Percentiles rank a stretch among this genome's conserved stretches.
Evolutionary conservation across 2,113 vertebrate genomes (phyloP).

Genomic region (Otocyon megalotis): DNA sequence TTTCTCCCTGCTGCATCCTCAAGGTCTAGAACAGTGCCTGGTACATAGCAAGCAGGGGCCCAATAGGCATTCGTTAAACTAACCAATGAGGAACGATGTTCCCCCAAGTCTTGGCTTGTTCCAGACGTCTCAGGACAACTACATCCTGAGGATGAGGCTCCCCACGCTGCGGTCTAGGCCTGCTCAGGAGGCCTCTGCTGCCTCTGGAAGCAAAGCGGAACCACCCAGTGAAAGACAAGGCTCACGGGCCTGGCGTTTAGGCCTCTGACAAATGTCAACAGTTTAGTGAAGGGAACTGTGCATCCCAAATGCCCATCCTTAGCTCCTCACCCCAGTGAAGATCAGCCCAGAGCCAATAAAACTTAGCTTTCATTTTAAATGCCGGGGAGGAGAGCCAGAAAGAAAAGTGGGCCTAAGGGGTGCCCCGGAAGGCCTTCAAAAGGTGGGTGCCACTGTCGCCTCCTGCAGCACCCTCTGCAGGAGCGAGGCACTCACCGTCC

Average conservation of each 20-base stretch:
- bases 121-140: not conserved
- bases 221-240: too few species aligned
- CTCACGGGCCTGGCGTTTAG: not conserved
- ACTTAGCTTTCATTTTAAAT: not conserved
- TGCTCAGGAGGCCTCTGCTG: not conserved
- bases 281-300: not conserved
- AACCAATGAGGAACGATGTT: not conserved
- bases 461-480: conserved; percentile 69
- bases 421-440: conserved; percentile 22
- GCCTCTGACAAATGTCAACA: not conserved
- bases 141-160: not conserved
- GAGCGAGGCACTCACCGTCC: conserved; percentile 76
- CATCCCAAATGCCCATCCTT: fast-evolving
- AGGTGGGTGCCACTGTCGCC: conserved; percentile 63
- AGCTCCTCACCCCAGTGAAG: not conserved
- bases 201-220: not conserved
- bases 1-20: fast-evolving
- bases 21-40: not conserved
- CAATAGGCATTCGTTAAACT: not conserved
- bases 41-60: not conserved
- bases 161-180: not conserved
- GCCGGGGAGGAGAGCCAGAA: conserved; percentile 3
- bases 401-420: conserved; percentile 48
- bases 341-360: conserved; percentile 25
- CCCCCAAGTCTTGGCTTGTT: not conserved